Evolutionary conservation across 2,797 vertebrate genomes (phyloP).

Genomic region (Pteronotus mesoamericanus): DNA sequence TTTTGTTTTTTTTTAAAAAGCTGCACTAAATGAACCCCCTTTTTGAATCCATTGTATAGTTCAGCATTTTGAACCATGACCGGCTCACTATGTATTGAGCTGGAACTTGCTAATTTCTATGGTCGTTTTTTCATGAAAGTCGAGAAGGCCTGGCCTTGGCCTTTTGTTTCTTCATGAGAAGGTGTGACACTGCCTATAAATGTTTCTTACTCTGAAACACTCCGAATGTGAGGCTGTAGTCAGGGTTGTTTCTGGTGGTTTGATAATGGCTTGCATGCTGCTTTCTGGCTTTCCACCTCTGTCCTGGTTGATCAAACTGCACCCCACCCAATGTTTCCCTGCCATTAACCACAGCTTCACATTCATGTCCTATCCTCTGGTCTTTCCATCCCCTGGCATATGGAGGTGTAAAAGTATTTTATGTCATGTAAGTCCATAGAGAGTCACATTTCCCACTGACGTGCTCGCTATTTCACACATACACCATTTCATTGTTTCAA

Average conservation of each 20-base stretch:
- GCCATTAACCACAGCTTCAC: conserved; percentile 34
- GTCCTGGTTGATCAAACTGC: conserved; percentile 70
- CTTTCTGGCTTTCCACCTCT: conserved; percentile 79
- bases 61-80: conserved; percentile 87
- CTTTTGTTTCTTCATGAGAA: conserved; percentile 97
- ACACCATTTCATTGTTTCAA: conserved; percentile 26
- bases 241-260: conserved; percentile 99
- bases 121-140: conserved; percentile 95
- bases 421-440: conserved; percentile 36
- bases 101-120: conserved; percentile 88
- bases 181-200: conserved; percentile 97
- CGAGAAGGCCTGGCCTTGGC: conserved; percentile 88
- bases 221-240: conserved; percentile 96
- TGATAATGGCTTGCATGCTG: conserved; percentile 93
- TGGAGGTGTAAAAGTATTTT: background rate
- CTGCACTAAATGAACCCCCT: conserved; percentile 84
- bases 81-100: conserved; percentile 88
- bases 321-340: conserved; percentile 54
- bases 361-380: background rate
- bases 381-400: background rate
- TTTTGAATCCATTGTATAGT: conserved; percentile 85
- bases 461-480: conserved; percentile 45
- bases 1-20: conserved; percentile 87
- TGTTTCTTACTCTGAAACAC: conserved; percentile 99
- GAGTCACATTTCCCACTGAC: conserved; percentile 24